These are phyloP conservation scores for Synanthedon vespiformis DNA, from an alignment of 2,888 invertebrate species.

Conservation along the genomic window DNA sequence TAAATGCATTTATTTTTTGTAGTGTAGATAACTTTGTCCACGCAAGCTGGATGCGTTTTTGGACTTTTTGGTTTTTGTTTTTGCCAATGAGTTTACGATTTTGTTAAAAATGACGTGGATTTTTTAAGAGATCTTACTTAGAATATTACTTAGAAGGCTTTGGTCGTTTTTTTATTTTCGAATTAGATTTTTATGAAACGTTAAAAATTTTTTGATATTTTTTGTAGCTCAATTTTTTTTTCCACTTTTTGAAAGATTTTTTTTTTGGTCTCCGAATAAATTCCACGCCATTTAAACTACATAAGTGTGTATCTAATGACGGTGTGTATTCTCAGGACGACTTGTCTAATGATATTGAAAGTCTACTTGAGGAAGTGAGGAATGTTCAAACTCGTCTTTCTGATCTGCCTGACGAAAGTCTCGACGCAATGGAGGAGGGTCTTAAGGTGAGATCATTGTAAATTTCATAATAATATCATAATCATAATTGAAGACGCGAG, in stretches of 20 bases:
- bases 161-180: no score
- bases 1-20: slow-evolving; percentile 26
- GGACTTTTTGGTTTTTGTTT: slow-evolving; percentile 25
- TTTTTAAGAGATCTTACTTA: slow-evolving; percentile 16
- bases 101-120: slow-evolving; percentile 22
- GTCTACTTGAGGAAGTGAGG: slow-evolving; percentile 76
- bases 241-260: no score
- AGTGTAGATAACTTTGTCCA: slow-evolving; percentile 41
- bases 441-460: slow-evolving; percentile 74
- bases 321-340: slow-evolving; percentile 71
- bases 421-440: slow-evolving; percentile 78
- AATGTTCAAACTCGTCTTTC: slow-evolving; percentile 76
- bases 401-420: slow-evolving; percentile 77
- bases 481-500: no score
- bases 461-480: slow-evolving; percentile 13
- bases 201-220: no score
- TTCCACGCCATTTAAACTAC: slow-evolving; percentile 7
- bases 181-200: no score
- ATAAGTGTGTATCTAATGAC: slow-evolving; percentile 34
- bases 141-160: neutral
- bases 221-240: no score
- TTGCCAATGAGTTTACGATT: slow-evolving; percentile 8
- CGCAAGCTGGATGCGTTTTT: slow-evolving; percentile 35
- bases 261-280: slow-evolving; percentile 1
- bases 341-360: slow-evolving; percentile 76